phyloP scores from a whole-genome alignment of 2,888 invertebrate species.

The Melieria picta region DNA sequence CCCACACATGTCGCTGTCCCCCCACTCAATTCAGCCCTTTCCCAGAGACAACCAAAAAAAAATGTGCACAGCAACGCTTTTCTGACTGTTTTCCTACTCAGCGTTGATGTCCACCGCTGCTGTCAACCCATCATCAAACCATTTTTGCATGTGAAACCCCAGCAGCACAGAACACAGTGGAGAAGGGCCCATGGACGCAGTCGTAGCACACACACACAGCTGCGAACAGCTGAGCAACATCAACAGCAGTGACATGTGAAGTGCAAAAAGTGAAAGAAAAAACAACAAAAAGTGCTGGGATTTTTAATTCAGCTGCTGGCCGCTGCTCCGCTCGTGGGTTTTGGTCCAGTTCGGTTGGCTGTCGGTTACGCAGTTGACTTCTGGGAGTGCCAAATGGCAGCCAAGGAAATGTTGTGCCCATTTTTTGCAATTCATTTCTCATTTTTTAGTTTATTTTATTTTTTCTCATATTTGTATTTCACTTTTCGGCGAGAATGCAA shows the following conservation, averaged over 20 bases:
- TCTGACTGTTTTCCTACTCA: background rate
- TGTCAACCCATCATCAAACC: constrained; percentile 37
- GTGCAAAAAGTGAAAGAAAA: constrained; percentile 13
- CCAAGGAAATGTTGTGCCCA: constrained; percentile 6
- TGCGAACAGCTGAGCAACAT: too few species aligned
- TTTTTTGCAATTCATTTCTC: background rate
- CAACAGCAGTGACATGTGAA: background rate
- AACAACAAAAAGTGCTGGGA: background rate
- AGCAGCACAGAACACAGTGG: too few species aligned
- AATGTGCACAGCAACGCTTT: background rate
- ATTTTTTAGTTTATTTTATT: background rate
- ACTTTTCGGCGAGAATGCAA: background rate
- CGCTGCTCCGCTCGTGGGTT: background rate
- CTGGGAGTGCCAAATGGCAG: constrained; percentile 16
- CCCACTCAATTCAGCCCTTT: background rate
- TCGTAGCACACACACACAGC: too few species aligned
- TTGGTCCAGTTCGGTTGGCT: background rate
- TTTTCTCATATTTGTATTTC: too few species aligned
- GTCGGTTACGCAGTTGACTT: constrained; percentile 7
- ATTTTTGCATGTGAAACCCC: constrained; percentile 39
- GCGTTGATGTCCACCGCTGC: background rate
- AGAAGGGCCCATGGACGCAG: too few species aligned
- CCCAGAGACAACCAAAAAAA: background rate
- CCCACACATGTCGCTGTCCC: background rate
- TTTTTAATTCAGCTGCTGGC: background rate